Evolutionary conservation across 2,113 vertebrate species (phyloP).

Genomic region (Spea bombifrons): DNA sequence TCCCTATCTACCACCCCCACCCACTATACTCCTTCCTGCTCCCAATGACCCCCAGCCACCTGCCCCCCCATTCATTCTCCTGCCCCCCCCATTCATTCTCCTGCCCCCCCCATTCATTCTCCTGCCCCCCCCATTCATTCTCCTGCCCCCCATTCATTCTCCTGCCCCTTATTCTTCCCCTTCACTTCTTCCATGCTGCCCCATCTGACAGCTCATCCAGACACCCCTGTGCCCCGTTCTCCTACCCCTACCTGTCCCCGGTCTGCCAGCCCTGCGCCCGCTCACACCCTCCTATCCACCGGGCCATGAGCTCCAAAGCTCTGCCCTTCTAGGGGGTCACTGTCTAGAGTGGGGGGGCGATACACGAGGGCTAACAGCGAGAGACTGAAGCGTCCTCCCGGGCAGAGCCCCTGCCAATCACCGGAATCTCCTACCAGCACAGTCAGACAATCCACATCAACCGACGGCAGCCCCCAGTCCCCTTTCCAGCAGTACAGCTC

Average conservation of each 20-base stretch:
- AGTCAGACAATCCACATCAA: conserved; percentile 64
- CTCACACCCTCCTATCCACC: neutral
- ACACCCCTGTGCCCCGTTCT: neutral
- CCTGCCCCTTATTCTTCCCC: neutral
- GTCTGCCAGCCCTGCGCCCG: neutral
- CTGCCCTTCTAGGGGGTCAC: neutral
- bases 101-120: neutral
- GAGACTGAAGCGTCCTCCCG: neutral
- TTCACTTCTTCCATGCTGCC: neutral
- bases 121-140: neutral
- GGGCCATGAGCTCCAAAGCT: neutral
- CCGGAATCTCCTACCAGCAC: conserved; percentile 69
- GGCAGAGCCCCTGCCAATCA: neutral
- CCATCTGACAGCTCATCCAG: neutral
- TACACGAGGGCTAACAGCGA: neutral
- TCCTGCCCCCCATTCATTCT: conserved; percentile 24
- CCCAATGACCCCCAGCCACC: too few relatives aligned
- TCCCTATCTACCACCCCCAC: too few relatives aligned
- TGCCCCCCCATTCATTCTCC: too few relatives aligned
- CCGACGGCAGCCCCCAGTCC: conserved; percentile 74
- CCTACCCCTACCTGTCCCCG: neutral
- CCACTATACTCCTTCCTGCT: too few relatives aligned
- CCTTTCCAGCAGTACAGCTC: conserved; percentile 77
- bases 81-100: too few relatives aligned
- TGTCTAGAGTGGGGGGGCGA: neutral